Conservation (phyloP, 2,113 vertebrate genomes). For the Phodopus roborovskii region DNA sequence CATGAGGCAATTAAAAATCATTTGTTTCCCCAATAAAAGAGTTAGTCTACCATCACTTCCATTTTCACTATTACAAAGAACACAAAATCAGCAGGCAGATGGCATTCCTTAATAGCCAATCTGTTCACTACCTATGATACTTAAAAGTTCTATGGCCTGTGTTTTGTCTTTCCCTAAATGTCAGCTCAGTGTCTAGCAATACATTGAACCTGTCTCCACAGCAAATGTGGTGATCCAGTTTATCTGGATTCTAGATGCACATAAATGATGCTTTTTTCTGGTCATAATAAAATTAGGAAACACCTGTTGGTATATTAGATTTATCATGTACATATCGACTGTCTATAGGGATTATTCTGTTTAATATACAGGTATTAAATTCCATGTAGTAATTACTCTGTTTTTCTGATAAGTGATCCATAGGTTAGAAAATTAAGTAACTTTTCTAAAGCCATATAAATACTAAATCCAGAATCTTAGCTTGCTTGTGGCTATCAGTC, state of each 20-base stretch:
- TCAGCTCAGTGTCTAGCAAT: constrained; percentile 20
- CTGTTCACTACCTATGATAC: background rate
- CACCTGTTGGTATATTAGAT: background rate
- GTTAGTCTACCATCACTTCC: background rate
- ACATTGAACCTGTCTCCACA: background rate
- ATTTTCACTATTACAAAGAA: background rate
- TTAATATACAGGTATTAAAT: background rate
- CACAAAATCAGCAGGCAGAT: background rate
- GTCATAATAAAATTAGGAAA: background rate
- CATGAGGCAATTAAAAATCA: constrained; percentile 5
- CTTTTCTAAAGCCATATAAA: background rate
- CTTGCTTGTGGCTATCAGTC: background rate
- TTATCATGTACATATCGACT: background rate
- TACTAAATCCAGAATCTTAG: background rate
- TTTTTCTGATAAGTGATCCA: background rate
- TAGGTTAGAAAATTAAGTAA: background rate
- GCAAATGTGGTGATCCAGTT: background rate
- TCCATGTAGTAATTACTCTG: background rate
- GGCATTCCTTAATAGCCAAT: background rate
- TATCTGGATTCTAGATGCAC: background rate
- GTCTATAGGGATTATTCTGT: background rate
- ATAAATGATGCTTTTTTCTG: constrained; percentile 5
- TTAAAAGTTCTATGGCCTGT: background rate
- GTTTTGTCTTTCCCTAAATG: constrained; percentile 46
- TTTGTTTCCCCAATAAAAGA: background rate